Evolutionary conservation across 2,888 invertebrate species (phyloP).

Genomic region (Diaprepes abbreviatus): DNA sequence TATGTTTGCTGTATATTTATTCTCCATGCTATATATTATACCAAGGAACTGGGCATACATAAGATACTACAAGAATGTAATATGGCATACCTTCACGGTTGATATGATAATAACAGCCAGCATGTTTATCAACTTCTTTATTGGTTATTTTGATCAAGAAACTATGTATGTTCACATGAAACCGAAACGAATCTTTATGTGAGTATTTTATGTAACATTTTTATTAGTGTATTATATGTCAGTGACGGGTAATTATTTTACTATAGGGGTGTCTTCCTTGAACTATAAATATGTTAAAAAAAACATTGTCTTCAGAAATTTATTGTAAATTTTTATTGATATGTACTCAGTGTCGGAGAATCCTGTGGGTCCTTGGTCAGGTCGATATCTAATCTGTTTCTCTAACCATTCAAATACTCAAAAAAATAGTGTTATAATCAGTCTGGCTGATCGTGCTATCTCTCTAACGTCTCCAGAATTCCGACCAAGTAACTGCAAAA

Average conservation of each 20-base stretch:
- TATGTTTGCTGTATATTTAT: slow-evolving; percentile 1
- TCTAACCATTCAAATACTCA: too few relatives aligned
- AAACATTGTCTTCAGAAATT: too few relatives aligned
- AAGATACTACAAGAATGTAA: neutral
- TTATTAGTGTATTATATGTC: neutral
- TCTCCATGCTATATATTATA: slow-evolving; percentile 6
- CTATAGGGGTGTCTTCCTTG: neutral
- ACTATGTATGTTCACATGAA: slow-evolving; percentile 15
- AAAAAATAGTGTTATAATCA: too few relatives aligned
- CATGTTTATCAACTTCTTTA: slow-evolving; percentile 11
- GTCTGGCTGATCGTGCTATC: too few relatives aligned
- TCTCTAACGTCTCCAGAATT: too few relatives aligned
- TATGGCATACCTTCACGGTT: neutral
- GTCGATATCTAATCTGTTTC: too few relatives aligned
- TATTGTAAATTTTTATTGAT: too few relatives aligned
- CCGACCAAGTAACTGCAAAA: too few relatives aligned
- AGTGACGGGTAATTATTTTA: neutral
- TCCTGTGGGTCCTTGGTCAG: too few relatives aligned
- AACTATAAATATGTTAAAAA: too few relatives aligned
- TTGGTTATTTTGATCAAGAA: slow-evolving; percentile 32
- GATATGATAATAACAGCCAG: slow-evolving; percentile 17
- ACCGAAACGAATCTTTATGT: neutral
- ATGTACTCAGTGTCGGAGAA: too few relatives aligned
- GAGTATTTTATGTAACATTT: slow-evolving; percentile 19
- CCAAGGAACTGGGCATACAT: neutral